phyloP scores from a whole-genome alignment of 1,140 invertebrate genomes.

The Drosophila navojoa region DNA sequence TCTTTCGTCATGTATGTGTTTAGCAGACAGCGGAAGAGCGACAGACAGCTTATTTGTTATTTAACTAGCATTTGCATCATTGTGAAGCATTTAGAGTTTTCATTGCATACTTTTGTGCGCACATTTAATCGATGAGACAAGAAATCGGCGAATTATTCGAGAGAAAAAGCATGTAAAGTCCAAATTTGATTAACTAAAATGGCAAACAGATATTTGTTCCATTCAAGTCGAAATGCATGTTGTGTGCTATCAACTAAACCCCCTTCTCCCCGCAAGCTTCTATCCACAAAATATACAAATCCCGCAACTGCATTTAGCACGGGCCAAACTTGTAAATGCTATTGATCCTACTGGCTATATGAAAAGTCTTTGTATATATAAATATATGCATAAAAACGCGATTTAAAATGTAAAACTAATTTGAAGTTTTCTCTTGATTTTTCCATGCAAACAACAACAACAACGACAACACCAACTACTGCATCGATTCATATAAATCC shows the following conservation, averaged over 20 bases:
- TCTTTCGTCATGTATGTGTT: slow-evolving; percentile 45
- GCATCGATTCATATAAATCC: slow-evolving; percentile 40
- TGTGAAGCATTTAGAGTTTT: slow-evolving; percentile 34
- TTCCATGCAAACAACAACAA: slow-evolving; percentile 64
- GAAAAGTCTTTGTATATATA: slow-evolving; percentile 18
- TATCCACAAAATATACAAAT: slow-evolving; percentile 13
- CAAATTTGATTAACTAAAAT: slow-evolving; percentile 12
- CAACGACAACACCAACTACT: slow-evolving; percentile 40
- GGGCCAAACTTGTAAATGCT: slow-evolving; percentile 47
- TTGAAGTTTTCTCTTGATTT: slow-evolving; percentile 68
- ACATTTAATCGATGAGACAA: neutral
- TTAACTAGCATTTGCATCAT: slow-evolving; percentile 41
- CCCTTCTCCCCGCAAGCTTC: neutral
- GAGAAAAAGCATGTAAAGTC: slow-evolving; percentile 50
- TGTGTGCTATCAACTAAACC: slow-evolving; percentile 8
- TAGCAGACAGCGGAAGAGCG: slow-evolving; percentile 32
- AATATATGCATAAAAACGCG: slow-evolving; percentile 17
- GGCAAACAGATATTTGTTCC: neutral
- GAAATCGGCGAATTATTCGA: slow-evolving; percentile 16
- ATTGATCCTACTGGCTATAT: slow-evolving; percentile 63
- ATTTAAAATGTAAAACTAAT: slow-evolving; percentile 69
- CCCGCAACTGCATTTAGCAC: slow-evolving; percentile 38
- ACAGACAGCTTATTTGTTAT: slow-evolving; percentile 32
- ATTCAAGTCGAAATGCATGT: slow-evolving; percentile 34
- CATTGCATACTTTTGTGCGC: slow-evolving; percentile 55